Percentiles rank a stretch among this genome's conserved stretches.
Evolutionary conservation across 2,113 vertebrate species (phyloP).

Genomic region (Diadophis punctatus): DNA sequence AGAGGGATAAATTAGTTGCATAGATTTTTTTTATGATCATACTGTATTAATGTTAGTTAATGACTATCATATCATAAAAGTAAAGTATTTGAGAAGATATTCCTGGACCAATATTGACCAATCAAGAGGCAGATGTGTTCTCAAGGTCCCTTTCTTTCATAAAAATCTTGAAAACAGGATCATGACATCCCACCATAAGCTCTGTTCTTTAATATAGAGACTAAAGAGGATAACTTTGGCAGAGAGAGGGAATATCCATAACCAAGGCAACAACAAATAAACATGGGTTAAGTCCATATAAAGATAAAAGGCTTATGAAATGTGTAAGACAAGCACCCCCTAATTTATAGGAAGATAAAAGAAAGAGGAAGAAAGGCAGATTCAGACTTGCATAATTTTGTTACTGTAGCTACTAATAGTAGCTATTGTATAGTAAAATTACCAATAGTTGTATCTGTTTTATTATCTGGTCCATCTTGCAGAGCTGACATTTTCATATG

Average conservation of each 20-base stretch:
- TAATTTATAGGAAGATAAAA: not conserved
- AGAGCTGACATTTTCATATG: not conserved
- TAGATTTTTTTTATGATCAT: not conserved
- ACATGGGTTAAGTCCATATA: not conserved
- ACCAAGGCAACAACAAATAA: not conserved
- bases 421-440: not conserved
- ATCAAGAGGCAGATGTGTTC: not conserved
- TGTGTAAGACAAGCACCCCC: not conserved
- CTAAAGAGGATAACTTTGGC: not conserved
- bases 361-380: not conserved
- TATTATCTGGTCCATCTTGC: not conserved
- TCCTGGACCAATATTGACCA: not conserved
- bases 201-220: not conserved
- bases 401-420: not conserved
- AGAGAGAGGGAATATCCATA: not conserved
- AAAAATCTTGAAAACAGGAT: not conserved
- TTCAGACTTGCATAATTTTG: not conserved
- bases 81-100: not conserved
- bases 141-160: not conserved
- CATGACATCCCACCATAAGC: not conserved
- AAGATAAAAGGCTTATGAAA: not conserved
- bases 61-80: not conserved
- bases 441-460: not conserved
- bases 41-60: not conserved
- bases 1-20: not conserved